Conservation (phyloP, 2,797 vertebrate species). For the Notamacropus eugenii region DNA sequence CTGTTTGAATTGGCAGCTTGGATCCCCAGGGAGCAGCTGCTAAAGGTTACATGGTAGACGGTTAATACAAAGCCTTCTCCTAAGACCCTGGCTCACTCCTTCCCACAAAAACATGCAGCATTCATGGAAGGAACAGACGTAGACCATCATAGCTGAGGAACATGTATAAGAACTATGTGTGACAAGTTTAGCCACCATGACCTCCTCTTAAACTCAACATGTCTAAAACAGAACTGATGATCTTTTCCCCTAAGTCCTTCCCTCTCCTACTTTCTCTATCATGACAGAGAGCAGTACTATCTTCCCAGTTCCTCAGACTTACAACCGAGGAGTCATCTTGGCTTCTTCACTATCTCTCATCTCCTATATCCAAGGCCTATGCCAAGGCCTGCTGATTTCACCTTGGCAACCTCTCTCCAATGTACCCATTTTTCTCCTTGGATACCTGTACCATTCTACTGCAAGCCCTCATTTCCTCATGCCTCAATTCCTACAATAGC, state of each 20-base stretch:
- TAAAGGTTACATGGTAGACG: not conserved
- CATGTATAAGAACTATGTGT: not conserved
- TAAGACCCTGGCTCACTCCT: not conserved
- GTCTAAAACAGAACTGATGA: not conserved
- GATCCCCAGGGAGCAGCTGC: not conserved
- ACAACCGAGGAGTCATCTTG: too few species aligned
- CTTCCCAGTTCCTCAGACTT: not conserved
- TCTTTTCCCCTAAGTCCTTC: not conserved
- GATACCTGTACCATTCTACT: not conserved
- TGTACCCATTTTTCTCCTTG: not conserved
- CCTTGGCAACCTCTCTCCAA: not conserved
- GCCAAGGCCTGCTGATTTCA: too few species aligned
- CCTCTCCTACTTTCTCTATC: too few species aligned
- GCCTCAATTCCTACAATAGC: not conserved
- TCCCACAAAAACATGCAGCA: not conserved
- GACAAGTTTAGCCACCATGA: not conserved
- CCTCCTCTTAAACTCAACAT: not conserved
- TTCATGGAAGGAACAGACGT: not conserved
- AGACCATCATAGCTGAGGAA: not conserved
- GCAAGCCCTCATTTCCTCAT: not conserved
- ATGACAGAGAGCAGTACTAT: not conserved
- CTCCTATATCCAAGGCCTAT: too few species aligned
- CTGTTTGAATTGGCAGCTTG: not conserved
- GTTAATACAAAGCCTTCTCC: not conserved
- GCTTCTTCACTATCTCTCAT: too few species aligned